Evolutionary conservation across 2,888 invertebrate species (phyloP).

Genomic region (Papilio demoleus): DNA sequence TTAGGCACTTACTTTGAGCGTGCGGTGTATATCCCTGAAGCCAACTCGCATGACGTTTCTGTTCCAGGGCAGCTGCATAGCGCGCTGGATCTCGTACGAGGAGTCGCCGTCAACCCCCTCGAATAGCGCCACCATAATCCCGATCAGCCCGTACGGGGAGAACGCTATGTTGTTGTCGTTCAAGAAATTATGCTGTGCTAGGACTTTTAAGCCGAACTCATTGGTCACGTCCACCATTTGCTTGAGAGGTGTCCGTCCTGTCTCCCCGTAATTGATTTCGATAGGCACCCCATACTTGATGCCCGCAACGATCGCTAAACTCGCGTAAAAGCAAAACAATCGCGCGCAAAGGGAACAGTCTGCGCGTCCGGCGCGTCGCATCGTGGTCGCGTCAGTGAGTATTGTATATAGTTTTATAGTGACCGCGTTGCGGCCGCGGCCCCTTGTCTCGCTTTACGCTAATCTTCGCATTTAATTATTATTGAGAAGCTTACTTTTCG

Average conservation of each 20-base stretch:
- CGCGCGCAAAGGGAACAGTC: conserved; percentile 46
- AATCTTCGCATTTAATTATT: conserved; percentile 73
- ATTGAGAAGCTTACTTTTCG: conserved; percentile 67
- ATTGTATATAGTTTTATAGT: no score
- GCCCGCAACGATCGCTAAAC: conserved; percentile 48
- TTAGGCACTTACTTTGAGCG: conserved; percentile 87
- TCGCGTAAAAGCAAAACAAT: conserved; percentile 53
- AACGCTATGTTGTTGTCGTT: conserved; percentile 92
- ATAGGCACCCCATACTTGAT: conserved; percentile 70
- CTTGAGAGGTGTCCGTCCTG: conserved; percentile 84
- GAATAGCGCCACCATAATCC: conserved; percentile 90
- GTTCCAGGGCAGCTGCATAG: conserved; percentile 88
- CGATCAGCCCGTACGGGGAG: conserved; percentile 92
- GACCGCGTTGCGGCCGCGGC: conserved; percentile 64
- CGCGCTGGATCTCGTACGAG: conserved; percentile 87
- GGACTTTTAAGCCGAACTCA: conserved; percentile 87
- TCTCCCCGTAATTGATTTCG: conserved; percentile 77
- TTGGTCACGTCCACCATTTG: conserved; percentile 92
- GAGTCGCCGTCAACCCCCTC: conserved; percentile 91
- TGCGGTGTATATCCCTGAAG: conserved; percentile 91
- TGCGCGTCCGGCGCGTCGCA: conserved; percentile 67
- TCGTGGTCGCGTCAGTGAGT: conserved; percentile 67
- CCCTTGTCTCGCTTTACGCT: conserved; percentile 56
- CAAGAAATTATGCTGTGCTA: conserved; percentile 88
- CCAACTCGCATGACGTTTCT: conserved; percentile 89